These are phyloP conservation scores for Psilopogon haemacephalus DNA, from an alignment of 2,113 vertebrate genomes.

Conservation along the genomic window DNA sequence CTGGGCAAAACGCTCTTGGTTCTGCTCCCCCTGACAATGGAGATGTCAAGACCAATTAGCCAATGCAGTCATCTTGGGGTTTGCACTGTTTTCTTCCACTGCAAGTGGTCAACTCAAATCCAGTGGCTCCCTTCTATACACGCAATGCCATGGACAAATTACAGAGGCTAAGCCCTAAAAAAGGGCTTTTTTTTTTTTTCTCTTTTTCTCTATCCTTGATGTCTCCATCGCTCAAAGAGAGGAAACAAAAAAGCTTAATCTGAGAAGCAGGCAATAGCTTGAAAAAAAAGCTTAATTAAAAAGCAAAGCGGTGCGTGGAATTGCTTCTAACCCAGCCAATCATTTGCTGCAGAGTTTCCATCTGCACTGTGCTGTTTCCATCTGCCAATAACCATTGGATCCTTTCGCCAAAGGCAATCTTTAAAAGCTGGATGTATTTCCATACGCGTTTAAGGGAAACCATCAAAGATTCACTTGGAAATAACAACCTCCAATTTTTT, in stretches of 20 bases:
- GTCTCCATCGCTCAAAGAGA: conserved; percentile 20
- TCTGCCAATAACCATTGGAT: conserved; percentile 45
- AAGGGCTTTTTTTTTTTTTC: not conserved
- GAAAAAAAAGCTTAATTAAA: conserved; percentile 42
- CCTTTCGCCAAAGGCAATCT: conserved; percentile 32
- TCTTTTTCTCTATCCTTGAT: not conserved
- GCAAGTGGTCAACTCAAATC: conserved; percentile 16
- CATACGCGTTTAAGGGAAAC: not conserved
- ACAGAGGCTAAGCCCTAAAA: not conserved
- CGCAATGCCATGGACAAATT: not conserved
- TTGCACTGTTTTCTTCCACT: conserved; percentile 25
- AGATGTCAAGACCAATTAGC: conserved; percentile 43
- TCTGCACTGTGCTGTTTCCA: not conserved
- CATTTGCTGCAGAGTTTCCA: conserved; percentile 1
- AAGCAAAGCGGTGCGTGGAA: conserved; percentile 20
- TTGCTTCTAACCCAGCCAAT: conserved; percentile 48
- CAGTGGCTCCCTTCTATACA: not conserved
- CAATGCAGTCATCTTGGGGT: not conserved
- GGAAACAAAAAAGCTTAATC: conserved; percentile 12
- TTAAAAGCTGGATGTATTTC: conserved; percentile 9
- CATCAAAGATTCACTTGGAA: not conserved
- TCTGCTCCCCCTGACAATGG: conserved; percentile 25
- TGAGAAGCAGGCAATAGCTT: not conserved
- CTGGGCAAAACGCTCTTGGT: not conserved
- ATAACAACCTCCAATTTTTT: not conserved